Percentiles rank a stretch among this genome's conserved stretches.
Evolutionary conservation across 2,888 invertebrate genomes (phyloP).

Genomic region (Nomada goodeniana): DNA sequence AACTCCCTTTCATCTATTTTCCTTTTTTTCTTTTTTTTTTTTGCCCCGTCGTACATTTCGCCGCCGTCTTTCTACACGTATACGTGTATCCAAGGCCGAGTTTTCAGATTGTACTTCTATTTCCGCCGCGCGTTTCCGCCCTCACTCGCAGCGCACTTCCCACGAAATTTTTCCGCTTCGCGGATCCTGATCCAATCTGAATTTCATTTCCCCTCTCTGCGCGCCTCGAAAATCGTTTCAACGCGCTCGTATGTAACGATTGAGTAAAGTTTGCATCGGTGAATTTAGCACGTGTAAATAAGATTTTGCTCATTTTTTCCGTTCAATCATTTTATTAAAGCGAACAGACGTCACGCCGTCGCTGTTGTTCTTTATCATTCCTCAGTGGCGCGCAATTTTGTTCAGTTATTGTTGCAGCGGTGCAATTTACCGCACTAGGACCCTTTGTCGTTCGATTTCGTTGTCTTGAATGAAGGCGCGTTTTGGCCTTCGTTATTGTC

Average conservation of each 20-base stretch:
- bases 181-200: background rate
- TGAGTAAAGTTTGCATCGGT: too few species aligned
- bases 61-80: background rate
- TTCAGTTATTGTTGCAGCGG: background rate
- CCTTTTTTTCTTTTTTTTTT: conserved; percentile 5
- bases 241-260: background rate
- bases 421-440: conserved; percentile 1
- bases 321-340: background rate
- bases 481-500: conserved; percentile 31
- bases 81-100: background rate
- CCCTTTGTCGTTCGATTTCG: conserved; percentile 32
- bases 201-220: background rate
- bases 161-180: background rate
- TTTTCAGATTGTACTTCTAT: conserved; percentile 10
- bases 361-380: background rate
- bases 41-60: conserved; percentile 3
- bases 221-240: too few species aligned
- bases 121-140: conserved; percentile 6
- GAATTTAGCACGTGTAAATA: too few species aligned
- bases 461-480: conserved; percentile 21
- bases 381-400: background rate
- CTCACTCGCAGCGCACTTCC: background rate
- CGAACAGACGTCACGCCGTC: background rate
- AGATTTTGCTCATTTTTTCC: too few species aligned
- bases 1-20: conserved; percentile 1